These are phyloP conservation scores for Nesidiocoris tenuis DNA, from an alignment of 2,888 invertebrate species.

Conservation along the genomic window DNA sequence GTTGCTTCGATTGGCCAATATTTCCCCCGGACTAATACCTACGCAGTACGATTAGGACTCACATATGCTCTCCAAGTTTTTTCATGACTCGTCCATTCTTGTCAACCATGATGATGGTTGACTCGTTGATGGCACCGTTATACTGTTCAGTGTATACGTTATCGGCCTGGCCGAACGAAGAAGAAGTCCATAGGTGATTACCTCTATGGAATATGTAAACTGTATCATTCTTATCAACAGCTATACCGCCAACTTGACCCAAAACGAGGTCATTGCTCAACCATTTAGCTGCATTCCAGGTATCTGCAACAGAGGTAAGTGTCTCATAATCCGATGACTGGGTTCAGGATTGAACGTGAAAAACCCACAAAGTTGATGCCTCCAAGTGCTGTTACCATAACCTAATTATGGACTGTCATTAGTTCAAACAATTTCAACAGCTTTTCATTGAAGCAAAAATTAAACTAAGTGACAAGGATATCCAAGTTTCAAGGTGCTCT, in stretches of 20 bases:
- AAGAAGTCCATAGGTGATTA: slow-evolving; percentile 63
- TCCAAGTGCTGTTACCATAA: too few relatives aligned
- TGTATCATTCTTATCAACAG: slow-evolving; percentile 70
- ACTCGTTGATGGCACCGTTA: slow-evolving; percentile 62
- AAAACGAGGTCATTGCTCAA: slow-evolving; percentile 54
- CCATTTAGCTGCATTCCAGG: slow-evolving; percentile 58
- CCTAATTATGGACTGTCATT: too few relatives aligned
- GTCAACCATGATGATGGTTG: slow-evolving; percentile 67
- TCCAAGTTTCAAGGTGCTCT: background rate
- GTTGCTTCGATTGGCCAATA: too few relatives aligned
- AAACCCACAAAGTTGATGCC: too few relatives aligned
- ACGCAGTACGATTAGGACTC: slow-evolving; percentile 56
- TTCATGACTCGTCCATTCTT: slow-evolving; percentile 62
- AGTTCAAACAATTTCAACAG: too few relatives aligned
- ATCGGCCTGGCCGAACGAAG: slow-evolving; percentile 60
- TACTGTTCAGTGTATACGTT: slow-evolving; percentile 56
- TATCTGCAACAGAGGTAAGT: slow-evolving; percentile 54
- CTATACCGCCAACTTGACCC: slow-evolving; percentile 82
- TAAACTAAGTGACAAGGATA: background rate
- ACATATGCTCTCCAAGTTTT: slow-evolving; percentile 70
- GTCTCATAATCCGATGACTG: background rate
- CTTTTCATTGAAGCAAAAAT: background rate
- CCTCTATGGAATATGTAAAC: slow-evolving; percentile 82
- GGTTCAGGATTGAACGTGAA: background rate
- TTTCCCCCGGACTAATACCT: too few relatives aligned